Evolutionary conservation across 2,797 vertebrate species (phyloP).

Genomic region (Petrocephalus schoutedeni): DNA sequence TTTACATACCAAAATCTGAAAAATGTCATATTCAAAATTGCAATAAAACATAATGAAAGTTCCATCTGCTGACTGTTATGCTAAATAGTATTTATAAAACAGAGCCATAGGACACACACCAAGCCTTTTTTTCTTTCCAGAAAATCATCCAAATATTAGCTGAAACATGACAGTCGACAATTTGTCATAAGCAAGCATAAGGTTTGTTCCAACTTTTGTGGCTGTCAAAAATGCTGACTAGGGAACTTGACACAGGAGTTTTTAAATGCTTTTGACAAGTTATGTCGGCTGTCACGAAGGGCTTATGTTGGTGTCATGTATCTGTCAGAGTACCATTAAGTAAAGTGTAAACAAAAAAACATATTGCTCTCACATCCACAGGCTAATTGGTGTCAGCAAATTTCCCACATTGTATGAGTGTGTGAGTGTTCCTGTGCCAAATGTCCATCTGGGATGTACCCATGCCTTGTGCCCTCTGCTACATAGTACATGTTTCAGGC

Average conservation of each 20-base stretch:
- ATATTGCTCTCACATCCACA: not conserved
- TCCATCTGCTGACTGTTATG: not conserved
- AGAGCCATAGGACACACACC: not conserved
- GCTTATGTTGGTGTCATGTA: too few species aligned
- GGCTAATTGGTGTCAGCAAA: not conserved
- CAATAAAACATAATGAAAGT: not conserved
- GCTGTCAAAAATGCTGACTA: too few species aligned
- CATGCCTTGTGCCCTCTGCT: not conserved
- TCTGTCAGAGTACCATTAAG: too few species aligned
- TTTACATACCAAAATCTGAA: not conserved
- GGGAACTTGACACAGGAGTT: too few species aligned
- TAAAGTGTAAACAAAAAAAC: not conserved
- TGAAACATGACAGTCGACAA: not conserved
- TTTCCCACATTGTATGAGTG: not conserved
- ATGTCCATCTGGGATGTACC: not conserved
- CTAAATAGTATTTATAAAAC: not conserved
- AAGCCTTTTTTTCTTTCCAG: not conserved
- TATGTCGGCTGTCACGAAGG: too few species aligned
- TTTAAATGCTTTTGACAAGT: too few species aligned
- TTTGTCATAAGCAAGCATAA: too few species aligned
- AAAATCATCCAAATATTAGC: not conserved
- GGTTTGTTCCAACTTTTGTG: too few species aligned
- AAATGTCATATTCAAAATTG: not conserved
- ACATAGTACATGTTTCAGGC: not conserved
- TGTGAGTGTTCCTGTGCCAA: not conserved